Evolutionary conservation across 2,113 vertebrate genomes (phyloP), one percentile per base, ranked within the genome.

Genomic region (Daphoenositta chrysoptera): DNA sequence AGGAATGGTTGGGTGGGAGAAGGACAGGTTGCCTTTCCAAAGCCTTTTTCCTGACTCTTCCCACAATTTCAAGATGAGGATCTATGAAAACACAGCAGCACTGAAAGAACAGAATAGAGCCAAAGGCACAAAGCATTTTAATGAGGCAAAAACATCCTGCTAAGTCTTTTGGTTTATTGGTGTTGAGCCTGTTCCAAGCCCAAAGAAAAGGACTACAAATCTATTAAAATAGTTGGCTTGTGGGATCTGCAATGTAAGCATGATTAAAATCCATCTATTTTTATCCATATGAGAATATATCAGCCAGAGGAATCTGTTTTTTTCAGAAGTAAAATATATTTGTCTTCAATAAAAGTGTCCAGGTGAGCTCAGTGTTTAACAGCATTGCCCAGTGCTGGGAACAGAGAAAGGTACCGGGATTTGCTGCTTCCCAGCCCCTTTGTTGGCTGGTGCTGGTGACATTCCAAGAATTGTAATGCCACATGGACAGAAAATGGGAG

Each of bases 181-280:
- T 93, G 69, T 90, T 86, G 86, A 96, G 86, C 11, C 50, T 0
- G 2, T 81, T 96, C 89, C 94, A 96, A 92, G 79, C 39, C 90
- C 68, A 69, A 69, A 92, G 80, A 90, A 89, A 88, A 89, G 66
- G 53, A 79, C 45, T 54, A 53, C 0, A 44, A 83, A 89, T 69
- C 94, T 87, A 78, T 89, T 89, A 88, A 92, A 95, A 90, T 81
- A 89, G 89, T 70, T 95, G 89, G 76, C 76, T 66, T 66, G 33
- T 18, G 35, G 89, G 79, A 47, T 83, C 68, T 89, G 75, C 85
- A 92, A 50, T 0, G 1, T 90, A 89, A 90, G 72, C 83, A 51
- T 50, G 47, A 86, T 51, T 77, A 70, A 86, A 92, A 89, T 28
- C 3, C 64, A 71, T 47, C 58, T 81, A 22, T 42, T 94, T 96